A percentile compares a stretch with the other conserved stretches of the same genome.
Conservation (phyloP, 2,888 invertebrate genomes). For the Gibbula magus region DNA sequence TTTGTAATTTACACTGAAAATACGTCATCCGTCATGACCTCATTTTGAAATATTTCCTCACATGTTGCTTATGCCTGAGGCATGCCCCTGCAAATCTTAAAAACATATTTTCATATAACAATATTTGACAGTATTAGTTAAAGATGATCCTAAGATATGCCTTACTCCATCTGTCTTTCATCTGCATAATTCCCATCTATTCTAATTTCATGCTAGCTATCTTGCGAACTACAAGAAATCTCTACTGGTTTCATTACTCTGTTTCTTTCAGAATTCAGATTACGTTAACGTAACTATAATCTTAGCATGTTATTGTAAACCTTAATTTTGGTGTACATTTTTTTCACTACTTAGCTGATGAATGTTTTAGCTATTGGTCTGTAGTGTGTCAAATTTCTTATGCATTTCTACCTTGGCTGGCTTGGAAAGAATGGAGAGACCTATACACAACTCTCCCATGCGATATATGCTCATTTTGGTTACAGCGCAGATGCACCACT, state of each 20-base stretch:
- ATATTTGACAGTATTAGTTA: too few relatives aligned
- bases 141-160: neutral
- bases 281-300: slow-evolving; percentile 13
- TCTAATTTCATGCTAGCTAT: neutral
- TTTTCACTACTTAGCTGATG: neutral
- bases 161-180: neutral
- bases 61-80: too few relatives aligned
- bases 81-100: too few relatives aligned
- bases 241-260: neutral
- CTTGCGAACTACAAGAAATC: neutral
- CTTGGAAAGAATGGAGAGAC: neutral
- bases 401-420: slow-evolving; percentile 15
- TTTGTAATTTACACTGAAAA: too few relatives aligned
- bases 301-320: slow-evolving; percentile 11
- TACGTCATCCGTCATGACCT: too few relatives aligned
- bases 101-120: too few relatives aligned
- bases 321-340: slow-evolving; percentile 10
- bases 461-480: slow-evolving; percentile 12
- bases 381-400: slow-evolving; percentile 5
- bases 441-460: neutral
- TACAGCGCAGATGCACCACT: slow-evolving; percentile 2
- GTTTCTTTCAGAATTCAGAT: slow-evolving; percentile 15
- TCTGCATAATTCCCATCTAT: neutral
- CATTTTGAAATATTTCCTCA: too few relatives aligned
- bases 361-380: neutral